Conservation (phyloP, 2,888 invertebrate genomes). For the Hypselothyrea guttata region DNA sequence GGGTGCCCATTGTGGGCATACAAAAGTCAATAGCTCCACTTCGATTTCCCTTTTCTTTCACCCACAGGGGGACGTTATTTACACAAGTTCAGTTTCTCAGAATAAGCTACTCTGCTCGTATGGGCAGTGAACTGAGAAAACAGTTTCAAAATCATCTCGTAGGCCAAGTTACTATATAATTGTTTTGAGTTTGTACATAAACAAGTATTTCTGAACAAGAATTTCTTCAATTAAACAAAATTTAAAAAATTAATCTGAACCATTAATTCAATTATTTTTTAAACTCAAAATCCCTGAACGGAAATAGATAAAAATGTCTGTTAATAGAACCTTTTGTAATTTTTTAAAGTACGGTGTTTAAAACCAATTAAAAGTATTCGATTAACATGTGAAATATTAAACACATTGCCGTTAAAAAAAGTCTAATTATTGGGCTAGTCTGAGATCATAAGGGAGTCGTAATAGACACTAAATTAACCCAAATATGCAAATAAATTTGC, state of each 20-base stretch:
- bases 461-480: conserved; percentile 66
- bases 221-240: no score
- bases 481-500: conserved; percentile 74
- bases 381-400: no score
- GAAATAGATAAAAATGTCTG: no score
- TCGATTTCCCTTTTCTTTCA: conserved; percentile 22
- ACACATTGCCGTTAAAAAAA: no score
- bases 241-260: background rate
- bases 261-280: no score
- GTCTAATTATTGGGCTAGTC: no score
- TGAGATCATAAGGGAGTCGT: conserved; percentile 26
- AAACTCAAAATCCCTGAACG: no score
- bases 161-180: background rate
- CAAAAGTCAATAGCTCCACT: conserved; percentile 56
- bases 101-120: conserved; percentile 30
- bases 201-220: no score
- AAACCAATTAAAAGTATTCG: no score
- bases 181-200: no score
- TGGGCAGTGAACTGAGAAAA: background rate
- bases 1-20: conserved; percentile 47
- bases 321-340: no score
- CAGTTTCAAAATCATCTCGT: background rate
- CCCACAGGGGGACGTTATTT: conserved; percentile 24
- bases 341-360: no score
- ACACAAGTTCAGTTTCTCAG: conserved; percentile 26